Base-by-base conservation (phyloP, 2,888 invertebrate species). In the Troides helena region DNA sequence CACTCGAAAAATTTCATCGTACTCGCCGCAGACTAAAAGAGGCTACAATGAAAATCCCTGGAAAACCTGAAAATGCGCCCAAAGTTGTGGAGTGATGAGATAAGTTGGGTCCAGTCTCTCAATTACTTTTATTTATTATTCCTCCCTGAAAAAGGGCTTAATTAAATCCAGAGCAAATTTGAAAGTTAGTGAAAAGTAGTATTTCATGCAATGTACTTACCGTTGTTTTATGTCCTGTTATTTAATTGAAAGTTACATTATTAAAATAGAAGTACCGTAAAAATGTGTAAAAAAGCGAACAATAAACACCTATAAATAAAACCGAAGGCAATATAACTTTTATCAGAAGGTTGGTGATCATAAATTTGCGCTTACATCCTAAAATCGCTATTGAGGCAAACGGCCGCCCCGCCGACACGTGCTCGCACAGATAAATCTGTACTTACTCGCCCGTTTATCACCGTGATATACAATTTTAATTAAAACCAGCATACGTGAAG, bases 1-100 rank as follows among this genome's bases (percentile, higher is more conserved):
- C 91, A 91, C 90, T 89, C 85, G 90, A 90, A 90, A 91, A 91
- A 91, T 79, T 89, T 88, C 91, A 90, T 90, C 89, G 88, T 82
- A 83, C 84, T 85, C 83, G 81, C 84, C 84, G 80, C 88, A 86
- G 86, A 83, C 87, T 81, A 77, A 72, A 77, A 72, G 78, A 81
- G 81, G 82, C 79, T 78, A 80, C 85, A 83, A 81, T 82, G 87
- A 84, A 88, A 90, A 89, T 88, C 87, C 87, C 82, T 82, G 80
- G 85, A 86, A 90, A 88, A 87, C 85, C 85, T 85, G 85, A 82
- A 87, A 90, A 87, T 85, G 79, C 84, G 79, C 79, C 77, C 81
- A 81, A 77, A 75, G 75, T 81, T 77, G 80, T 81, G 84, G 78
- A 74, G 76, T 80, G 82, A 82, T 77, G 81, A 87, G 87, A 89